Percentiles rank a stretch among this genome's conserved stretches.
phyloP scores from a whole-genome alignment of 2,888 invertebrate genomes.

The Hypselothyrea guttata region DNA sequence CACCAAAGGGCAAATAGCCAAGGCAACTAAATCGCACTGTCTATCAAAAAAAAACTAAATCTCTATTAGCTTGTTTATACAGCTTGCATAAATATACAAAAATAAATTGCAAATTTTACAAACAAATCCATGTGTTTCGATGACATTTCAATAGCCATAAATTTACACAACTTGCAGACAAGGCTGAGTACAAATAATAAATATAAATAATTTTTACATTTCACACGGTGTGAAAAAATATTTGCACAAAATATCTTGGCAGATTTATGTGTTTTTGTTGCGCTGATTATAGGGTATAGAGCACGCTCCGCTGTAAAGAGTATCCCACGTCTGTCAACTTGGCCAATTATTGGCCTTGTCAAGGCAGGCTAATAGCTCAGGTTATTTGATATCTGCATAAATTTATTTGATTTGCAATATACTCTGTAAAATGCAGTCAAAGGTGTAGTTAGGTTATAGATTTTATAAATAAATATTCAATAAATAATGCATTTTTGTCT shows the following conservation, averaged over 20 bases:
- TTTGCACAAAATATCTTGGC: no score
- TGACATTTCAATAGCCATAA: slow-evolving; percentile 53
- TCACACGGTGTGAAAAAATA: neutral
- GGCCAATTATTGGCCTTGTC: slow-evolving; percentile 12
- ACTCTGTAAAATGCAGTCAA: no score
- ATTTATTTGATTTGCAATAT: no score
- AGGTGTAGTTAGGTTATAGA: no score
- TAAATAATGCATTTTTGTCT: no score
- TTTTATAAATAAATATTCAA: no score
- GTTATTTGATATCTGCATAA: no score
- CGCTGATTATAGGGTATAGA: no score
- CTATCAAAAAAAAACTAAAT: slow-evolving; percentile 5
- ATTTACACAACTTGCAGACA: slow-evolving; percentile 33
- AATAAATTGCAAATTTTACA: neutral
- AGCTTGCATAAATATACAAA: slow-evolving; percentile 4
- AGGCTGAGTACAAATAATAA: slow-evolving; percentile 10
- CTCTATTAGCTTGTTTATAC: neutral
- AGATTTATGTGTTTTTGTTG: no score
- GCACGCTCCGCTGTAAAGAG: neutral
- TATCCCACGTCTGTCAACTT: slow-evolving; percentile 10
- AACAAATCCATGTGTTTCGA: neutral
- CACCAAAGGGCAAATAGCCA: slow-evolving; percentile 50
- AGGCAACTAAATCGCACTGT: slow-evolving; percentile 31
- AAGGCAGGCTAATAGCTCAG: no score
- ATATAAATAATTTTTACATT: neutral